Percentiles rank a stretch among this genome's conserved stretches.
Evolutionary conservation across 2,113 vertebrate genomes (phyloP).

Genomic region (Rhinichthys klamathensis): DNA sequence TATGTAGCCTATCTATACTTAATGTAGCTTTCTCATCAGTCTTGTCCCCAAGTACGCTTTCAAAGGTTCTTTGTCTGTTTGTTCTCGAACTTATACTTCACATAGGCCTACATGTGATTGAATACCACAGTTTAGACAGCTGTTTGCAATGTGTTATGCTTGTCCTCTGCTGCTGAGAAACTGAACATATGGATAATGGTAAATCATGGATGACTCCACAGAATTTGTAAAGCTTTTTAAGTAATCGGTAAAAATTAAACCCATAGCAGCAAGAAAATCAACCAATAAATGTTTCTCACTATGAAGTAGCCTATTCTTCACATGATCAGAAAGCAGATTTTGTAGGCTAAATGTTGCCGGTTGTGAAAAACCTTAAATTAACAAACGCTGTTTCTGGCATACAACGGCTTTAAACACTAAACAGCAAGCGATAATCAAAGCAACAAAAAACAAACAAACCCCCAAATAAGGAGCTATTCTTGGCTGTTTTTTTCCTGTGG

Average conservation of each 20-base stretch:
- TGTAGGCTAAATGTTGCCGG: neutral
- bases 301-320: neutral
- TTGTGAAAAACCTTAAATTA: no score
- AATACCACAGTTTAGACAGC: conserved; percentile 48
- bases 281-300: neutral
- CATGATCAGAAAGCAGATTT: neutral
- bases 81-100: conserved; percentile 1
- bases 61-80: conserved; percentile 41
- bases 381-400: no score
- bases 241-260: neutral
- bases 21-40: neutral
- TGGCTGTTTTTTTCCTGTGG: neutral
- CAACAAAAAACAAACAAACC: neutral
- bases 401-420: no score
- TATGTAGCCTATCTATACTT: neutral
- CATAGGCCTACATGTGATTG: conserved; percentile 16
- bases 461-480: conserved; percentile 14
- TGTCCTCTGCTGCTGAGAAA: conserved; percentile 39
- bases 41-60: conserved; percentile 9
- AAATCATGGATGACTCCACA: conserved; percentile 28
- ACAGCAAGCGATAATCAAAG: no score
- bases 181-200: conserved; percentile 20
- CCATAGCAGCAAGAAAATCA: neutral
- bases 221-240: neutral
- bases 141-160: conserved; percentile 50